These are phyloP conservation scores for Chorisops tibialis DNA, from an alignment of 2,888 invertebrate species.

Conservation along the genomic window DNA sequence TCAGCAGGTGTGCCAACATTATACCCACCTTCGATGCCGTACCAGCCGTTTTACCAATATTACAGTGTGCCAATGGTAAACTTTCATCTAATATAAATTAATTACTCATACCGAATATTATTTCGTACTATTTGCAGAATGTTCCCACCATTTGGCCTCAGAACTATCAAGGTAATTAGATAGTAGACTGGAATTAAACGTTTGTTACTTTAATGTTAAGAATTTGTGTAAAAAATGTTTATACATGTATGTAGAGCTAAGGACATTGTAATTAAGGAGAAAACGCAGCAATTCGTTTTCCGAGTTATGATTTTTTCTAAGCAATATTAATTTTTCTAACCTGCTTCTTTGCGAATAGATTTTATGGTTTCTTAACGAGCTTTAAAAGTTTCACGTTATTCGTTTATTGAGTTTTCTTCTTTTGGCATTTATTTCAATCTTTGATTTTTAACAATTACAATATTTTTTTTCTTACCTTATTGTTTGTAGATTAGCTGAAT, in stretches of 20 bases:
- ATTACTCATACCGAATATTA: slow-evolving; percentile 11
- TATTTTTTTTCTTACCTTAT: slow-evolving; percentile 17
- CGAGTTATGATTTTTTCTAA: not conserved
- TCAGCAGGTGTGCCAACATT: slow-evolving; percentile 53
- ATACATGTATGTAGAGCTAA: no score
- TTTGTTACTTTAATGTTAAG: slow-evolving; percentile 7
- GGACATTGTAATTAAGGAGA: not conserved
- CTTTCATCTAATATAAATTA: not conserved
- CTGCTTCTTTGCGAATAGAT: not conserved
- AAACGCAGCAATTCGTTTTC: not conserved
- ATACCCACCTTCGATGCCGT: slow-evolving; percentile 55
- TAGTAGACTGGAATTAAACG: not conserved
- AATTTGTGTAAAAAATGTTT: not conserved
- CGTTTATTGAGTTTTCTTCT: slow-evolving; percentile 37
- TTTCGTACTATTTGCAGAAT: slow-evolving; percentile 43
- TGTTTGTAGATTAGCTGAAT: slow-evolving; percentile 23
- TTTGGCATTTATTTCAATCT: slow-evolving; percentile 37
- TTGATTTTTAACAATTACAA: slow-evolving; percentile 27
- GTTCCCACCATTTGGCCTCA: slow-evolving; percentile 55
- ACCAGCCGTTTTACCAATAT: slow-evolving; percentile 55
- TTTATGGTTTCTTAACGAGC: not conserved
- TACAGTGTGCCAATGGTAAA: slow-evolving; percentile 54
- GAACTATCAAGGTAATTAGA: slow-evolving; percentile 53
- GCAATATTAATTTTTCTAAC: not conserved
- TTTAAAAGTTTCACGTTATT: slow-evolving; percentile 30